Evolutionary conservation across 2,888 invertebrate genomes (phyloP).

Genomic region (Diplazon laetatorius): DNA sequence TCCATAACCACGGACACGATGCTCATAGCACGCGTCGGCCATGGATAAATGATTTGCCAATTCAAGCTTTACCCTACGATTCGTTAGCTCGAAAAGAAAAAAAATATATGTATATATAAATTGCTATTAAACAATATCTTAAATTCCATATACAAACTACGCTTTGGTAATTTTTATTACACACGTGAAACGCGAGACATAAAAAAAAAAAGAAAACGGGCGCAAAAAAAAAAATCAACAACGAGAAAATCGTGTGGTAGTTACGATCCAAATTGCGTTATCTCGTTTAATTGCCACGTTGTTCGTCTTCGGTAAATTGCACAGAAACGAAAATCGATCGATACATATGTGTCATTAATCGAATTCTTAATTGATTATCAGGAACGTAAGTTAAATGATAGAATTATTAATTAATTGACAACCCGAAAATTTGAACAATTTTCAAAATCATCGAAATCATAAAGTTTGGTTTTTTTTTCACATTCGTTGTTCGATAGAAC

Average conservation of each 20-base stretch:
- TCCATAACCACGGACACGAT: constrained; percentile 15
- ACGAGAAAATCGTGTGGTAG: constrained; percentile 51
- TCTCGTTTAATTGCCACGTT: constrained; percentile 46
- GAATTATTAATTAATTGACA: constrained; percentile 40
- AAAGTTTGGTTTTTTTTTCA: not conserved
- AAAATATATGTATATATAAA: no score
- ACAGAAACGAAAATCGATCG: constrained; percentile 46
- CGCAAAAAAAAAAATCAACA: constrained; percentile 53
- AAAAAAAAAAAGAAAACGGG: constrained; percentile 65
- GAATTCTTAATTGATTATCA: not conserved
- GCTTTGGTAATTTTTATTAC: constrained; percentile 59
- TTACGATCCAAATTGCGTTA: constrained; percentile 46
- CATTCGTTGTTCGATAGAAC: not conserved
- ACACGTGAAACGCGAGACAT: constrained; percentile 43
- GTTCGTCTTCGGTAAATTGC: constrained; percentile 48
- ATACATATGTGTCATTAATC: not conserved
- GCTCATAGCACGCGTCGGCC: constrained; percentile 14
- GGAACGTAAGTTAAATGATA: constrained; percentile 17
- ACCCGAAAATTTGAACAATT: constrained; percentile 45
- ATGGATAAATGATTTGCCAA: not conserved
- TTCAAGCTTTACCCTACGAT: constrained; percentile 18
- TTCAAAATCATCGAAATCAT: not conserved
- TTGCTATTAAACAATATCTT: constrained; percentile 54
- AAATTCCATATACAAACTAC: constrained; percentile 51
- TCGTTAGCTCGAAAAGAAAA: constrained; percentile 27